Evolutionary conservation across 1,140 invertebrate genomes (phyloP), one percentile per base, ranked within the genome.

Genomic region (Eufriesea mexicana): DNA sequence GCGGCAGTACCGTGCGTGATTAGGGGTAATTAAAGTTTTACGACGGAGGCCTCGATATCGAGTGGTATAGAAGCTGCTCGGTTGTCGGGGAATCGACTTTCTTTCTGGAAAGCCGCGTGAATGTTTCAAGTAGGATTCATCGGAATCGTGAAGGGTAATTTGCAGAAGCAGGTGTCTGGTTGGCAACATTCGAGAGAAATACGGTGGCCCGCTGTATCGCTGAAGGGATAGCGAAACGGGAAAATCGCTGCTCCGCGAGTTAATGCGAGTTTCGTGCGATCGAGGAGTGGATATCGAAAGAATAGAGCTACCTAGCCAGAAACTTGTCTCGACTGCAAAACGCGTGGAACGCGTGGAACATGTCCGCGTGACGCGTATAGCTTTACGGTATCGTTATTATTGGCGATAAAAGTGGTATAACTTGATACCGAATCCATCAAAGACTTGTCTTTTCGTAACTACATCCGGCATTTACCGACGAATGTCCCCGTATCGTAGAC

Each of bases 131-230:
- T 18, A 25, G 25, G 68, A 57, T 81, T 49, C 59, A 75, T 82
- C 76, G 59, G 74, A 82, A 83, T 83, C 79, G 72, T 79, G 76
- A 85, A 83, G 62, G 68, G 79, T 85, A 79, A 85, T 79, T 85
- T 83, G 59, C 61, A 20, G 62, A 57, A 70, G 67, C 86, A 87
- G 84, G 84, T 87, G 86, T 76, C 73, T 49, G 54, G 51, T 25
- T 62, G 80, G 61, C 59, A 47, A 49, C 55, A 25, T 80, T 51
- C 20, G 72, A 28, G 79, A 47, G 49, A 66, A n/a, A 57, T 23
- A 16, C 16, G 35, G 23, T 49, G 18, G 35, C 7, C 42, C 20
- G 7, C 14, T 20, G 35, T 45, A 59, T 23, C 55, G 16, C 14
- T 45, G 42, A 55, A 57, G 45, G 71, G 12, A 42, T 9, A 35